Evolutionary conservation across 2,888 invertebrate species (phyloP).

Genomic region (Dione juno): DNA sequence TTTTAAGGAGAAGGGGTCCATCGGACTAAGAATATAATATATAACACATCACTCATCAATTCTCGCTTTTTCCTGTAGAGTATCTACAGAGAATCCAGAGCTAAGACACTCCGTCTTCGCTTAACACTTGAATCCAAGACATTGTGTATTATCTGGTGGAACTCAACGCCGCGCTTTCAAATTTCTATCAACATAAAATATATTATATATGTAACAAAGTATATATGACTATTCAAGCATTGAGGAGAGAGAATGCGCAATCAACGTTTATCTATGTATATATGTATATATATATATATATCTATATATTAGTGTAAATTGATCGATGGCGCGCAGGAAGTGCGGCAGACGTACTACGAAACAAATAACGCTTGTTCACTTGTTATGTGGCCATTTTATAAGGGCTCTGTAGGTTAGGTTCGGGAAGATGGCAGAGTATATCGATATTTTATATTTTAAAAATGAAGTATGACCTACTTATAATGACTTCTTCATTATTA

Average conservation of each 20-base stretch:
- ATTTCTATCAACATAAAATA: constrained; percentile 1
- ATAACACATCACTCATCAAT: too few species aligned
- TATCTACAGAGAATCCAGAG: too few species aligned
- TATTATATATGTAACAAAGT: too few species aligned
- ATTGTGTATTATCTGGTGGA: too few species aligned
- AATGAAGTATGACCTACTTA: too few species aligned
- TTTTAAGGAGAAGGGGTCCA: too few species aligned
- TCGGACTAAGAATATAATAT: too few species aligned
- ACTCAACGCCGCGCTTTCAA: background rate
- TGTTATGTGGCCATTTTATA: constrained; percentile 36
- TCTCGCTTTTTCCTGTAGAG: too few species aligned
- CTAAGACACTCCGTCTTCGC: too few species aligned
- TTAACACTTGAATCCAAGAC: too few species aligned
- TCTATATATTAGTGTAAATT: constrained; percentile 54
- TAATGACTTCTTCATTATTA: too few species aligned
- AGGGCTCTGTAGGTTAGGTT: constrained; percentile 24
- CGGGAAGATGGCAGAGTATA: background rate
- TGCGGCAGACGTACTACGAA: constrained; percentile 62
- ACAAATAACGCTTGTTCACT: constrained; percentile 51
- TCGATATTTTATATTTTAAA: background rate
- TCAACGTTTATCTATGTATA: constrained; percentile 45
- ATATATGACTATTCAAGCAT: constrained; percentile 20
- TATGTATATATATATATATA: too few species aligned
- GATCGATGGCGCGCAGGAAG: constrained; percentile 71
- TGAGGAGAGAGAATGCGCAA: constrained; percentile 38